A percentile compares a stretch with the other conserved stretches of the same genome.
phyloP scores from a whole-genome alignment of 2,888 invertebrate species.

The Andricus curvator region DNA sequence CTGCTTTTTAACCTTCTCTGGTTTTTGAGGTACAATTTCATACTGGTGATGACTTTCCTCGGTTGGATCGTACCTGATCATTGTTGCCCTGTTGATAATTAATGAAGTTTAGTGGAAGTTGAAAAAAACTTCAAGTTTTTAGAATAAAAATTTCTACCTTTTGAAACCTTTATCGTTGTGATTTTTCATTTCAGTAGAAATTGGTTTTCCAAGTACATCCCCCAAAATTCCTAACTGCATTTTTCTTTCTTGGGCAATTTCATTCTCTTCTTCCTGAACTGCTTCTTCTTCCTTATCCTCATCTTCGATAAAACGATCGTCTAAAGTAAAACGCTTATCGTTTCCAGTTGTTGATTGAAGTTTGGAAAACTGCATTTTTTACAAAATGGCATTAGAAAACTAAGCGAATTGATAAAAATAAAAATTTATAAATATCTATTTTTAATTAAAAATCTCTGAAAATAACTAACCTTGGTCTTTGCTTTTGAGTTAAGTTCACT shows the following conservation, averaged over 20 bases:
- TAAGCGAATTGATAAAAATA: neutral
- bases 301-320: conserved; percentile 86
- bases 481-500: conserved; percentile 81
- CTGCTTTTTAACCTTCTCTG: conserved; percentile 63
- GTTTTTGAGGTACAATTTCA: conserved; percentile 62
- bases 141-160: conserved; percentile 11
- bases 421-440: neutral
- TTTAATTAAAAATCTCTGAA: neutral
- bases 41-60: conserved; percentile 65
- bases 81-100: conserved; percentile 62
- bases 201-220: conserved; percentile 80
- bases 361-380: conserved; percentile 81
- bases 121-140: neutral
- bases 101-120: neutral
- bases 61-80: conserved; percentile 75
- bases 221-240: conserved; percentile 81
- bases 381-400: conserved; percentile 32
- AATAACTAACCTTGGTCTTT: conserved; percentile 83
- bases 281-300: conserved; percentile 74
- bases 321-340: conserved; percentile 88
- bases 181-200: conserved; percentile 37
- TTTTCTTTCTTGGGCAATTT: conserved; percentile 78
- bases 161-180: conserved; percentile 24
- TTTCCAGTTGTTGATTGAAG: conserved; percentile 87
- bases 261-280: conserved; percentile 60